These are phyloP conservation scores for Drosophila hydei DNA, from an alignment of 1,140 invertebrate species.

Conservation along the genomic window DNA sequence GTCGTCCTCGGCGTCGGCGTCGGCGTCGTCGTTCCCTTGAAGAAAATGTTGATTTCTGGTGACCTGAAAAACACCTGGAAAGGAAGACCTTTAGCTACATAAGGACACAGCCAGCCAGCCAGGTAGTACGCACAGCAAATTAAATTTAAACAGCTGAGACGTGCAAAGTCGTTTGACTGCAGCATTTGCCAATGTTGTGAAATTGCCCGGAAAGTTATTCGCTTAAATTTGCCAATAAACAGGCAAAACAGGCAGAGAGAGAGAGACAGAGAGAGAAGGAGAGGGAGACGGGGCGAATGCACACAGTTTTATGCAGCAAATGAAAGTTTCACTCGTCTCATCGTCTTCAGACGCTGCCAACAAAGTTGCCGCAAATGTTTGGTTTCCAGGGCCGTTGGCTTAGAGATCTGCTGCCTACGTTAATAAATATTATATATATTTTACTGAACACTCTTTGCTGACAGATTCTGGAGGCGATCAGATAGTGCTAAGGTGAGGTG, in stretches of 20 bases:
- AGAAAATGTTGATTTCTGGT: slow-evolving; percentile 73
- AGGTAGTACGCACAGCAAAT: slow-evolving; percentile 52
- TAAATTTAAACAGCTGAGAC: slow-evolving; percentile 78
- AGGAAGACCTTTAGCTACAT: neutral
- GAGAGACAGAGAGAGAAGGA: too few relatives aligned
- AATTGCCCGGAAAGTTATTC: slow-evolving; percentile 48
- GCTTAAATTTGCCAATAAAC: slow-evolving; percentile 54
- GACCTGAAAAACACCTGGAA: slow-evolving; percentile 66
- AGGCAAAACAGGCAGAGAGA: too few relatives aligned
- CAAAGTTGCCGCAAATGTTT: slow-evolving; percentile 4
- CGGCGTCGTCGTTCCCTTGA: slow-evolving; percentile 9
- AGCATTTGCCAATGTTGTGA: slow-evolving; percentile 40
- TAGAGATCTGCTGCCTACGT: neutral
- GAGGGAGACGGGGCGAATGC: neutral
- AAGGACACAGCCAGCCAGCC: neutral
- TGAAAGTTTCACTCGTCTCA: slow-evolving; percentile 25
- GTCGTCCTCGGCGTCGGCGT: too few relatives aligned
- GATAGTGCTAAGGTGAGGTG: too few relatives aligned
- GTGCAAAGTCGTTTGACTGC: slow-evolving; percentile 57
- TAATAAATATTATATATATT: too few relatives aligned
- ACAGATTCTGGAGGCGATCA: too few relatives aligned
- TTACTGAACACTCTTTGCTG: too few relatives aligned
- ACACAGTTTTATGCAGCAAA: neutral
- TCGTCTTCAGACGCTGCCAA: neutral
- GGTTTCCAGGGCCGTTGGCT: neutral